These are phyloP conservation scores for Drosophila kikkawai DNA, from an alignment of 1,140 invertebrate genomes.

Conservation along the genomic window DNA sequence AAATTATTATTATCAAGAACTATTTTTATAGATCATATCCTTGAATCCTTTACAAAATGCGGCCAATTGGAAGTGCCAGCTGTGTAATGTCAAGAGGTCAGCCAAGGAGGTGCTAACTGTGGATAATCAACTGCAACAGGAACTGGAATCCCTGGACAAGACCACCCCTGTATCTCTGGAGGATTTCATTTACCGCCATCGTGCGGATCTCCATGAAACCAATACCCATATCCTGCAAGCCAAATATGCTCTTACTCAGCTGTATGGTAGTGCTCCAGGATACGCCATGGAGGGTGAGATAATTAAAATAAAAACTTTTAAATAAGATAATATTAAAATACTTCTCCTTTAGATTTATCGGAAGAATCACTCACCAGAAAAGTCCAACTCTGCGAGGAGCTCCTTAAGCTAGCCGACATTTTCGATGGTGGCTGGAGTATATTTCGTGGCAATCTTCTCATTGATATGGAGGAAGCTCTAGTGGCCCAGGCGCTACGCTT, in stretches of 20 bases:
- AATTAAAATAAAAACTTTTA: background rate
- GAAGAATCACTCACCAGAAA: conserved; percentile 87
- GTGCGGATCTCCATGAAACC: conserved; percentile 87
- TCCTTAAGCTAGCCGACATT: conserved; percentile 87
- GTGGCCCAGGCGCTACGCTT: conserved; percentile 86
- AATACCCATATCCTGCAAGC: conserved; percentile 89
- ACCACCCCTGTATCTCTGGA: conserved; percentile 86
- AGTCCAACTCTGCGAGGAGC: conserved; percentile 88
- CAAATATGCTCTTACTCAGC: conserved; percentile 88
- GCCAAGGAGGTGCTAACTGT: conserved; percentile 87
- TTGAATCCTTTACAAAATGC: conserved; percentile 87
- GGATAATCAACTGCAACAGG: conserved; percentile 87
- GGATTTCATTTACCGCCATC: conserved; percentile 88
- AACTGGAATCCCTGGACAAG: conserved; percentile 87
- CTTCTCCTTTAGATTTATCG: conserved; percentile 85
- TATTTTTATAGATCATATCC: conserved; percentile 85
- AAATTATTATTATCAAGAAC: rapidly evolving
- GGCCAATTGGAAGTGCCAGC: conserved; percentile 88
- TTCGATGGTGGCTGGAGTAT: conserved; percentile 88
- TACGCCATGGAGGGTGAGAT: conserved; percentile 86
- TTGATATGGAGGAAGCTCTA: conserved; percentile 88
- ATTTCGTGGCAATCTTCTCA: conserved; percentile 88
- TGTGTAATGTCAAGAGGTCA: conserved; percentile 86
- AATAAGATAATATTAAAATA: no score
- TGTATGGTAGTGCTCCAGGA: conserved; percentile 88